Base-by-base conservation (phyloP, 2,113 vertebrate species). In the Apteryx mantelli region DNA sequence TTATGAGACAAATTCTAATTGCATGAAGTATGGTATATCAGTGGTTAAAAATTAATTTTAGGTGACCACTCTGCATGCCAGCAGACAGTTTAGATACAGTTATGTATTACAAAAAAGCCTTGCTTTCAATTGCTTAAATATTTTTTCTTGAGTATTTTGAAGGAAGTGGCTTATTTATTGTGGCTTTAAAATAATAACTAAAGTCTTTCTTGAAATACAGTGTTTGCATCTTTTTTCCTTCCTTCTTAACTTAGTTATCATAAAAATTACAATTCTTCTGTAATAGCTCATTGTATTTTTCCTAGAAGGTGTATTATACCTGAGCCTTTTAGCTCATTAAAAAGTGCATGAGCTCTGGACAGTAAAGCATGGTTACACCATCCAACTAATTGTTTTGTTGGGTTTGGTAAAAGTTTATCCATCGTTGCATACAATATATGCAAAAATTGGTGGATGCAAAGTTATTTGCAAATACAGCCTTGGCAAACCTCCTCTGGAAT, bases 401-500 rank as follows among this genome's bases (percentile, higher is more conserved):
- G 56, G 1, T 61, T 90, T 76, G 73, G 46, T 48, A 69, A 78
- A 83, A 87, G 68, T 52, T 74, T 77, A 77, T 74, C 89, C 86
- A 64, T 69, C 11, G 5, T 86, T 95, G 13, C 40, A 22, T 64
- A 22, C 26, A 46, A 26, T 69, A 34, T 19, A 69, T 22, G 73
- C 81, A 85, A 28, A 95, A 91, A 71, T 28, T 1, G 3, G 61
- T 82, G 84, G 61, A 90, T 95, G 95, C 4, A 0, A 75, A 93
- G 95, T 92, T 52, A 93, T 97, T 92, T 94, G 96, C 93, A 96
- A 92, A 81, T 87, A 96, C 82, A 70, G 96, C 69, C 69, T 94
- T 95, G 91, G 95, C 92, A 96, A 76, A 91, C 76, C 74, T 96
- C 95, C 70, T 94, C 83, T 95, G 97, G 96, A 97, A 95, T 97